Conservation (phyloP, 92 coral and sea anemone genomes). For the Phenganax stokvisi region DNA sequence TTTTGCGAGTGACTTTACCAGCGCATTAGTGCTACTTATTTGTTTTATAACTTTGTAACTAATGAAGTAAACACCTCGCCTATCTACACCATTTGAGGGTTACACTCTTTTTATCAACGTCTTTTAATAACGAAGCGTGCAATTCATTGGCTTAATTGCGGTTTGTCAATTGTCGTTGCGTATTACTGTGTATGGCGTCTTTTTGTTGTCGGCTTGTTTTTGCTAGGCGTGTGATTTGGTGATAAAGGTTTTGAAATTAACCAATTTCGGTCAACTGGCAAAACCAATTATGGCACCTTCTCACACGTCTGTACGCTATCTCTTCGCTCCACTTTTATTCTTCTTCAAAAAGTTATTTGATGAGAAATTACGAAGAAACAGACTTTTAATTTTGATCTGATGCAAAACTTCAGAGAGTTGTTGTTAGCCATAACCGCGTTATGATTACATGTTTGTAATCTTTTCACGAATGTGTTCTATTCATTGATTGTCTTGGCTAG, state of each 20-base stretch:
- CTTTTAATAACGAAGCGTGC: too few relatives aligned
- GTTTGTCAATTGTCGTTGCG: too few relatives aligned
- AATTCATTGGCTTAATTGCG: too few relatives aligned
- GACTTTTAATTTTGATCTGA: background rate
- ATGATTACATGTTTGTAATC: slow-evolving; percentile 13
- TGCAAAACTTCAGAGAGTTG: background rate
- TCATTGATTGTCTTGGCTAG: background rate
- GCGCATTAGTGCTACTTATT: too few relatives aligned
- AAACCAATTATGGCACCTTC: background rate
- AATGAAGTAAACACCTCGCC: too few relatives aligned
- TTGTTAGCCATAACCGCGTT: background rate
- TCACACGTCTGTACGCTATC: slow-evolving; percentile 5
- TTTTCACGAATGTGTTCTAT: background rate
- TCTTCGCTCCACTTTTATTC: background rate
- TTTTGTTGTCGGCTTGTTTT: too few relatives aligned
- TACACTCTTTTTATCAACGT: too few relatives aligned
- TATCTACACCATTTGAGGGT: too few relatives aligned
- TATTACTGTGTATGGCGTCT: too few relatives aligned
- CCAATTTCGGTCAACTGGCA: background rate
- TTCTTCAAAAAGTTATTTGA: background rate
- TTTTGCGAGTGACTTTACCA: too few relatives aligned
- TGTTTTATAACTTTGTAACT: too few relatives aligned
- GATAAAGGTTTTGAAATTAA: slow-evolving; percentile 14
- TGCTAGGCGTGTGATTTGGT: background rate
- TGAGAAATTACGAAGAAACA: background rate